phyloP scores from a whole-genome alignment of 2,113 vertebrate genomes.

The Corythornis madagascariensis region DNA sequence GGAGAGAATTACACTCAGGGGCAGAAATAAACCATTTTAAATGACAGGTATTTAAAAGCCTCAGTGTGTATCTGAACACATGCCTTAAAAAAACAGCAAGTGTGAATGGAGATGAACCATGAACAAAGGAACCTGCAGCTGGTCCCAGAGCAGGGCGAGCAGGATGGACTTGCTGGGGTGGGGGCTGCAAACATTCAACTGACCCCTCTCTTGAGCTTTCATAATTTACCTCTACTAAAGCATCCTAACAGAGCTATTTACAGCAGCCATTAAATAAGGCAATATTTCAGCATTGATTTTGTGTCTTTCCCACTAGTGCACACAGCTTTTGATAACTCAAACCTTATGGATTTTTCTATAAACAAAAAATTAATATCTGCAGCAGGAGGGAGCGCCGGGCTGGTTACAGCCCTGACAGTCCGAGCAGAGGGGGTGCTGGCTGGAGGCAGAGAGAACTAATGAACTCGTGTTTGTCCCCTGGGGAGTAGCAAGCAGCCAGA shows the following conservation, averaged over 20 bases:
- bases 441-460: neutral
- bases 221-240: slow-evolving; percentile 76
- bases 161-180: neutral
- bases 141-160: neutral
- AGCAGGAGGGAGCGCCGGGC: slow-evolving; percentile 60
- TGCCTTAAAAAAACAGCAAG: neutral
- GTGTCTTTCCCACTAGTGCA: slow-evolving; percentile 75
- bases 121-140: neutral
- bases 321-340: slow-evolving; percentile 88
- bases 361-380: slow-evolving; percentile 83
- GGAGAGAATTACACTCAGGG: neutral
- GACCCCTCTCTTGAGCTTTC: slow-evolving; percentile 27
- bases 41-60: neutral
- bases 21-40: neutral
- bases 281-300: slow-evolving; percentile 93
- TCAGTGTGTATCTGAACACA: neutral
- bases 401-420: slow-evolving; percentile 51
- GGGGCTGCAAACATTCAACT: neutral
- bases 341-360: slow-evolving; percentile 92
- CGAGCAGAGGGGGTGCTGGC: neutral
- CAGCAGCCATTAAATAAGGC: slow-evolving; percentile 87
- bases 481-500: neutral
- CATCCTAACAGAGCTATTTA: slow-evolving; percentile 87
- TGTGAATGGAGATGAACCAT: neutral
- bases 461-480: neutral